Evolutionary conservation across 2,888 invertebrate species (phyloP), one percentile per base, ranked within the genome.

Genomic region (Cosmorhoe ocellata): DNA sequence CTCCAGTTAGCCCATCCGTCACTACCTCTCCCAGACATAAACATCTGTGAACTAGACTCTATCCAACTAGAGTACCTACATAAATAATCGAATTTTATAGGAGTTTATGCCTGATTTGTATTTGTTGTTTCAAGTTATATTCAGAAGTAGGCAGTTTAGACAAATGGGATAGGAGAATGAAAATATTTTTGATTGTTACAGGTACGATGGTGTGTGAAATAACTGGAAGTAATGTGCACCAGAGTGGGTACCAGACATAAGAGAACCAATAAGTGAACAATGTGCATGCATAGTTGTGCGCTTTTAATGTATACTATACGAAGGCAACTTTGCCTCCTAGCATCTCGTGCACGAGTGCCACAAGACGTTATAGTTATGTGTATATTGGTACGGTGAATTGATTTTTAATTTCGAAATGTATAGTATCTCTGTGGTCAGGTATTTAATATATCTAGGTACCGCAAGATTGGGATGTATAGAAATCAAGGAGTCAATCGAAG

Each of bases 181-280:
- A 38, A 44, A 45, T 18, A 9, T 22, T 47, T 74, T 54, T 57
- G 18, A 61, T 87, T 86, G 84, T 83, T 75, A 44, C 73, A 88
- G 87, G 84, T 84, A 71, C 67, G 70, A 74, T 69, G 74, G 73
- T 64, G 54, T 52, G 48, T 58, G 69, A 63, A 66, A 64, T 65
- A 67, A 68, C 74, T 74, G 79, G 81, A 74, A 72, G 76, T 72
- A 57, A 64, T 59, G 46, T 47, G 72, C 72, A 3, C 4, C 24
- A 70, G 71, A 71, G 69, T 33, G 52, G 45, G 51, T 41, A 49
- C 58, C 51, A 56, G 46, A 62, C 50, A 56, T 61, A 57, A 61
- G 42, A 48, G 51, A 37, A 49, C 47, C 31, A 57, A 18, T 22
- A 18, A 68, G 64, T 64, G 61, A 58, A 66, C 59, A 57, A 26